A percentile compares a stretch with the other conserved stretches of the same genome.
Evolutionary conservation across 2,113 vertebrate species (phyloP).

Genomic region (Anolis sagrei): DNA sequence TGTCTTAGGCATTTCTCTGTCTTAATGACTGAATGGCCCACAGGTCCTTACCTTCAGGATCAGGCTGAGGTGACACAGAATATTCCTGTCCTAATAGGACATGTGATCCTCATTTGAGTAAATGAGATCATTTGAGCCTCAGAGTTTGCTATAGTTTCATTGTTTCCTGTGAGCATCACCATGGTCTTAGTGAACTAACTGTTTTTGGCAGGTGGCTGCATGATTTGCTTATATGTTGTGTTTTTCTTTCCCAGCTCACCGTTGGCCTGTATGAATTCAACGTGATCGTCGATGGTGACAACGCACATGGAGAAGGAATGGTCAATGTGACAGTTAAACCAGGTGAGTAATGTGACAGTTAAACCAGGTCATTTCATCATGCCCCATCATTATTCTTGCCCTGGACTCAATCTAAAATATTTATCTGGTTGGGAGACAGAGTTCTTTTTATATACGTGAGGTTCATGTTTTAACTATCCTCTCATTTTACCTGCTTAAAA

Average conservation of each 20-base stretch:
- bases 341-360: conserved; percentile 88
- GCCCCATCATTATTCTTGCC: neutral
- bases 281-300: conserved; percentile 85
- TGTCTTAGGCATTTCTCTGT: no score
- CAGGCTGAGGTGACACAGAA: neutral
- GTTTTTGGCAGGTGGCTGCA: neutral
- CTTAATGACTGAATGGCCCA: no score
- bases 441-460: no score
- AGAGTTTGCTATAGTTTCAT: neutral
- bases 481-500: neutral
- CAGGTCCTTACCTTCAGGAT: neutral
- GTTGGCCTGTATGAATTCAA: conserved; percentile 95
- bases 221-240: conserved; percentile 30
- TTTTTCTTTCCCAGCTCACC: conserved; percentile 84
- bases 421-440: neutral
- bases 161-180: no score
- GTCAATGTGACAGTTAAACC: conserved; percentile 97
- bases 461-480: neutral
- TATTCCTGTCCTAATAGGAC: neutral
- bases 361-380: conserved; percentile 81
- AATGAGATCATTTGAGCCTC: neutral
- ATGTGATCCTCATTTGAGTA: no score
- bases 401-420: neutral
- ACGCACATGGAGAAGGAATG: conserved; percentile 87
- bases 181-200: neutral